Evolutionary conservation across 2,888 invertebrate genomes (phyloP), one percentile per base, ranked within the genome.

Genomic region (Melikaiella ostensackeni): DNA sequence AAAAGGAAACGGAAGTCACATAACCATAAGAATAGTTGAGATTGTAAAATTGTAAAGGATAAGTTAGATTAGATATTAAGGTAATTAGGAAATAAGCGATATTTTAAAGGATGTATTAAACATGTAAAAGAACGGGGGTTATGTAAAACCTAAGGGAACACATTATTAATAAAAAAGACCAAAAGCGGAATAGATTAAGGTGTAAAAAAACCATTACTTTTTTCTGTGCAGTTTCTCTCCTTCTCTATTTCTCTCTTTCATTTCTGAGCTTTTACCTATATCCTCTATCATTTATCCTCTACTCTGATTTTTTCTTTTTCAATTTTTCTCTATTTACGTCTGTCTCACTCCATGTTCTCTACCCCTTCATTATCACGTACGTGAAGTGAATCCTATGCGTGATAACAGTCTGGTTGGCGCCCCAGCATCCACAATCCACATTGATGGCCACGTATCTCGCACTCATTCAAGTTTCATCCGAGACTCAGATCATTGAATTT

Each of bases 291-390:
- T 59, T 59, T 59, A 13, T 6, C 57, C 57, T 59, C 57, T 6
- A 55, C 50, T 21, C 50, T 46, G 27, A 66, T 46, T 70, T 24
- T 30, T 30, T 30, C 50, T 70, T n/a, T 33, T n/a, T 76, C 61
- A 77, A 74, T 70, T 77, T 78, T 50, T 33, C 70, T 73, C 35
- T 70, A 75, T 76, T 42, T 46, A 42, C 74, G 46, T 21, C 70
- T 78, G 77, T 79, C 74, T 55, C 79, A 75, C 74, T 79, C 77
- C 75, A 50, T 11, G 42, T 21, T 62, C 35, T 21, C 42, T 75
- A 35, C 24, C 11, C 63, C 62, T 59, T 74, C 59, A 59, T 59
- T 74, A 70, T 70, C 70, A 50, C 50, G 50, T 70, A 70, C 70
- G 70, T 70, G 70, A 70, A 70, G 70, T 70, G 70, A 70, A 70